Evolutionary conservation across 2,888 invertebrate species (phyloP).

Genomic region (Hydriomena furcata): DNA sequence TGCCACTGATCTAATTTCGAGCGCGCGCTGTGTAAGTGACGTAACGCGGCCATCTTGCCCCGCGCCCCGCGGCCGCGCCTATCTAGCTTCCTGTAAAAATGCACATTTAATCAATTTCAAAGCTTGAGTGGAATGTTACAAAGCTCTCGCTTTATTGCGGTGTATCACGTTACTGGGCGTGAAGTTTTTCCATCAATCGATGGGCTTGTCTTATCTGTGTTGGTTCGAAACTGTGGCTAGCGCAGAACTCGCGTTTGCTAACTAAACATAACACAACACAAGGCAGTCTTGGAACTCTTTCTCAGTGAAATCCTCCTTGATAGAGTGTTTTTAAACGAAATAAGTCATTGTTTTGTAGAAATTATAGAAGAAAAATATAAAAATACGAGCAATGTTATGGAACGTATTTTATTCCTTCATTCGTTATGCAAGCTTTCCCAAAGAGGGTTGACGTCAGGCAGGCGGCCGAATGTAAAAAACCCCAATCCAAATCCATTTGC

Average conservation of each 20-base stretch:
- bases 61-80: constrained; percentile 51
- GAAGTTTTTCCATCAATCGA: constrained; percentile 47
- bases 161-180: constrained; percentile 45
- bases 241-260: neutral
- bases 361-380: no score
- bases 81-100: constrained; percentile 39
- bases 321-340: neutral
- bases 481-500: no score
- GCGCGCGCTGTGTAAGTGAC: constrained; percentile 78
- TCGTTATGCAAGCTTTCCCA: no score
- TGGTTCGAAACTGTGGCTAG: neutral
- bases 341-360: neutral
- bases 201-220: constrained; percentile 28
- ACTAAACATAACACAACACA: no score
- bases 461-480: no score
- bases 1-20: constrained; percentile 80
- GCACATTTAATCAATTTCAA: constrained; percentile 74
- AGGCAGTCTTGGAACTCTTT: no score
- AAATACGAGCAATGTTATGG: no score
- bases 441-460: no score
- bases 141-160: constrained; percentile 45
- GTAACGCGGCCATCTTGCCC: constrained; percentile 77
- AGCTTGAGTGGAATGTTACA: constrained; percentile 57
- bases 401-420: no score
- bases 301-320: constrained; percentile 4